Percentiles rank a stretch among this genome's conserved stretches.
Conservation (phyloP, 2,888 invertebrate species). For the Drosophila algonquin region DNA sequence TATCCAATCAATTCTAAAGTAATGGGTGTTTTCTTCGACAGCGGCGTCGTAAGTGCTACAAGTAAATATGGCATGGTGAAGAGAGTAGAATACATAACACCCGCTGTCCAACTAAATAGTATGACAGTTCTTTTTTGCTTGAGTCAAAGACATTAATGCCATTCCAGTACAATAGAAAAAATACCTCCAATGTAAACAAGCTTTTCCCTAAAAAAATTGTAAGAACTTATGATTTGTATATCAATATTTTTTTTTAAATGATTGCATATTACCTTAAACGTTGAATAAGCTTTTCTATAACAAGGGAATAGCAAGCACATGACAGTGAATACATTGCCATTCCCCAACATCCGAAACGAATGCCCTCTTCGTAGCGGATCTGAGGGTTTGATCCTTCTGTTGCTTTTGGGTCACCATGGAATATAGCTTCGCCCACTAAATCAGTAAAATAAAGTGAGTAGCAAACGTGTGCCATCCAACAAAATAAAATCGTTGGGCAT, state of each 20-base stretch:
- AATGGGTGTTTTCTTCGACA: too few species aligned
- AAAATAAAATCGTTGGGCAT: conserved; percentile 96
- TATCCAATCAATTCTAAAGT: too few species aligned
- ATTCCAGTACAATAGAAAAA: conserved; percentile 94
- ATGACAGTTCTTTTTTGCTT: conserved; percentile 92
- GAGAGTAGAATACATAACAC: conserved; percentile 98
- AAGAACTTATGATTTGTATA: neutral
- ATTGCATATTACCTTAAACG: conserved; percentile 85
- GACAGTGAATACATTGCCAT: conserved; percentile 98
- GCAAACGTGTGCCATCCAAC: conserved; percentile 99
- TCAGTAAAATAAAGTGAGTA: conserved; percentile 98
- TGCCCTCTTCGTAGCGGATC: conserved; percentile 93
- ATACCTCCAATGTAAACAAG: conserved; percentile 95
- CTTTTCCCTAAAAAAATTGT: conserved; percentile 88
- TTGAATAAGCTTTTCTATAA: conserved; percentile 94
- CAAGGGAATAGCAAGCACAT: conserved; percentile 95
- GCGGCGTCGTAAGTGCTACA: too few species aligned
- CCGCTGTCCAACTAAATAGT: conserved; percentile 96
- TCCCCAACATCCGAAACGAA: conserved; percentile 97
- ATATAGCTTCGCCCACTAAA: conserved; percentile 87
- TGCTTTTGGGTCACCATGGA: conserved; percentile 86
- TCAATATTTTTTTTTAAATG: conserved; percentile 41
- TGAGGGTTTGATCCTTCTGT: conserved; percentile 87
- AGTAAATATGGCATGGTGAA: conserved; percentile 98
- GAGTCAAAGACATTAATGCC: conserved; percentile 92